A percentile compares a stretch with the other conserved stretches of the same genome.
Conservation (phyloP, 2,888 invertebrate species). For the Zele albiditarsus region DNA sequence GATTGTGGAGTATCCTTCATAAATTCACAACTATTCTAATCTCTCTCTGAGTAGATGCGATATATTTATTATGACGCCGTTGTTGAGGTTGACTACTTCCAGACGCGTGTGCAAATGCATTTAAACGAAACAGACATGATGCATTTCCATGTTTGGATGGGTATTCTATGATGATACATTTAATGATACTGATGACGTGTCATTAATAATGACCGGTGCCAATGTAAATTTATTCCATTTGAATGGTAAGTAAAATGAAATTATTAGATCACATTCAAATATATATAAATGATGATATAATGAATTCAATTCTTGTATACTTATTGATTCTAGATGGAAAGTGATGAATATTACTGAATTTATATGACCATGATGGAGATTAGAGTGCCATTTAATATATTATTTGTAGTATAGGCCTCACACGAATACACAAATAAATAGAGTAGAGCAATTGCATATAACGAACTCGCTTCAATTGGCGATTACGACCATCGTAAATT, state of each 20-base stretch:
- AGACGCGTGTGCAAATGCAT: constrained; percentile 21
- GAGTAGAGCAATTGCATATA: constrained; percentile 35
- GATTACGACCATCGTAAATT: constrained; percentile 65
- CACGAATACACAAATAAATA: constrained; percentile 5
- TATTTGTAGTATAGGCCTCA: not conserved
- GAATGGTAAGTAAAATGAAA: not conserved
- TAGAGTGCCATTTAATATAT: not conserved
- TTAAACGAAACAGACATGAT: constrained; percentile 29
- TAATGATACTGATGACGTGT: constrained; percentile 41
- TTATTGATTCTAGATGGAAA: not conserved
- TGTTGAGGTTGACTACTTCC: constrained; percentile 34
- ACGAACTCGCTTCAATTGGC: constrained; percentile 62
- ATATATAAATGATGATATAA: constrained; percentile 17
- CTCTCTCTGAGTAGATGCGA: not conserved
- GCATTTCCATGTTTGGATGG: constrained; percentile 29
- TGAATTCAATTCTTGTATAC: not conserved
- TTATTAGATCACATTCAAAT: constrained; percentile 6
- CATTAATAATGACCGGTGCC: constrained; percentile 48
- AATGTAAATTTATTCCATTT: not conserved
- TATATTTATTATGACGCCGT: constrained; percentile 33
- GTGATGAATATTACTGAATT: not conserved
- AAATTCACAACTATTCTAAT: constrained; percentile 19
- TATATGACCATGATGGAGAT: not conserved
- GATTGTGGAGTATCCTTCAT: constrained; percentile 7
- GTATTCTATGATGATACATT: constrained; percentile 29